Evolutionary conservation across 1,140 invertebrate genomes (phyloP), one percentile per base, ranked within the genome.

Genomic region (Drosophila santomea): DNA sequence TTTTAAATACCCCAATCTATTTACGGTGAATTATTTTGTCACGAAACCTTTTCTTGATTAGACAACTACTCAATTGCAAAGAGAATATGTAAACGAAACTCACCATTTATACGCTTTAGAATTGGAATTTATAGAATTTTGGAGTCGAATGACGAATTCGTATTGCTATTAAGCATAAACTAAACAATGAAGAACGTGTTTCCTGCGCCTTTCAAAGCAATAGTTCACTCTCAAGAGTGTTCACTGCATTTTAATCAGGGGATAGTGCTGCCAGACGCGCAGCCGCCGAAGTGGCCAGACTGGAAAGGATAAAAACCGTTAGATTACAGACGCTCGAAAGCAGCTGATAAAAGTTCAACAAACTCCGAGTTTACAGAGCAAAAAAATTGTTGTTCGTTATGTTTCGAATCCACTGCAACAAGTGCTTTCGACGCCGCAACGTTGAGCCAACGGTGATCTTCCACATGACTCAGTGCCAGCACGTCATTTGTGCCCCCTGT

Each of bases 371-470:
- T 32, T 32, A 8, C 32, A 32, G 1, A 35, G 4, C 20, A 25
- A 12, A 38, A 0, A 6, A 12, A 38, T 14, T 0, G 2, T 0
- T 4, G 14, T 43, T 14, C 12, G 23, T 20, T 23, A 83, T 83
- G 80, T 67, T 83, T 57, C 77, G 72, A 0, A 23, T 84, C 6
- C 48, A 68, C 7, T 84, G 81, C 59, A 84, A 84, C 51, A 62
- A 59, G 23, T 84, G 81, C 12, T 43, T n/a, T 1, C 43, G 4
- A 25, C 38, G 17, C n/a, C 77, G 66, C 11, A 15, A 15, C 5
- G 0, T 17, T 2, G 39, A 68, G 2, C 20, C 45, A 5, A 3
- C 20, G 6, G 6, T 45, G 23, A 7, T 28, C 12, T 80, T 77
- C 12, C 39, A 77, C 44, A 17, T 84, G n/a, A 43, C 43, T 6